Conservation (phyloP, 1,140 invertebrate species). For the Camponotus vicinus region DNA sequence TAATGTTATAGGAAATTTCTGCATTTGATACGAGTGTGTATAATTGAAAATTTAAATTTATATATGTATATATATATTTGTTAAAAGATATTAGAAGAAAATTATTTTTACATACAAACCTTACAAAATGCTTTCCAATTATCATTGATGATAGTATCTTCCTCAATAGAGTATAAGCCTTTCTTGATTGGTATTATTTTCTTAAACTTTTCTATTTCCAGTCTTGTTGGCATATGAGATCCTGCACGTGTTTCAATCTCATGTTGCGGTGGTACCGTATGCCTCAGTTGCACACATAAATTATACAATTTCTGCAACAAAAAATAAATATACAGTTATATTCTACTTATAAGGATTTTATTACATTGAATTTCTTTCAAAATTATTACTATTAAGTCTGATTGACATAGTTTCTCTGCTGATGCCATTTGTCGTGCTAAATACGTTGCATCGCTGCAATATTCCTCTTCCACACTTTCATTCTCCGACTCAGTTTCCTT, state of each 20-base stretch:
- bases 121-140: constrained; percentile 82
- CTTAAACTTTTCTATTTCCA: constrained; percentile 70
- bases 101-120: constrained; percentile 58
- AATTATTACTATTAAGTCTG: not conserved
- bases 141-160: constrained; percentile 73
- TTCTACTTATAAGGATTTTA: not conserved
- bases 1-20: not conserved
- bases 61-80: not conserved
- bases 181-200: constrained; percentile 62
- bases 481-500: not conserved
- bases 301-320: constrained; percentile 47
- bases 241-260: constrained; percentile 75
- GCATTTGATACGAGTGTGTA: not conserved
- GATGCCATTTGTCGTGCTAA: constrained; percentile 24
- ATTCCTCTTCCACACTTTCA: not conserved
- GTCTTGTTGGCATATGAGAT: constrained; percentile 52
- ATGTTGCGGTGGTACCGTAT: constrained; percentile 75
- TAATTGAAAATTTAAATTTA: not conserved
- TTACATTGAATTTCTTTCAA: constrained; percentile 18
- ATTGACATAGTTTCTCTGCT: not conserved
- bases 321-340: not conserved
- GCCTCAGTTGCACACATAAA: constrained; percentile 65
- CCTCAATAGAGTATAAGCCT: constrained; percentile 68
- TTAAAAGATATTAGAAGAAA: too few species aligned
- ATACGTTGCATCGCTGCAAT: constrained; percentile 38